Base-by-base conservation (phyloP, 2,888 invertebrate genomes). In the Drosophila colorata region DNA sequence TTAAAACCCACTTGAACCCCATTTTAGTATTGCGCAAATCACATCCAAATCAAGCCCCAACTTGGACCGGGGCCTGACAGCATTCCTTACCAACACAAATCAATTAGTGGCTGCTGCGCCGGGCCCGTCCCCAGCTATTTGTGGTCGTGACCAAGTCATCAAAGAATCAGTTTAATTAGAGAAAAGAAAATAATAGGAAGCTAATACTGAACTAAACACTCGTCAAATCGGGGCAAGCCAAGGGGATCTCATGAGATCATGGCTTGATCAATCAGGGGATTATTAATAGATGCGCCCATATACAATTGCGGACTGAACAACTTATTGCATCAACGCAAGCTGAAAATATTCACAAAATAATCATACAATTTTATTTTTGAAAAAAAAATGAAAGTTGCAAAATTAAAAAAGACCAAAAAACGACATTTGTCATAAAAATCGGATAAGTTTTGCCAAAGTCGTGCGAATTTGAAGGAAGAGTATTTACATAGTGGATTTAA, bases 1-100 rank as follows among this genome's bases (percentile, higher is more conserved):
- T 87, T 85, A 87, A 85, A 87, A 87, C 87, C 87, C 87, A 85
- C 85, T 85, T 85, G 85, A 85, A 87, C 87, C 87, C 85, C 83
- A 87, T 84, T 84, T 84, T 74, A 71, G 82, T 47, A 74, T 87
- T 80, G 60, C 76, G 71, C 82, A 85, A 85, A 87, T 84, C 79
- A 84, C 74, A 51, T 70, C 58, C 55, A 65, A 80, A 78, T 74
- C 69, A 68, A 68, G 48, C 35, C 47, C 38, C 16, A 31, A 20
- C 60, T 47, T 43, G 59, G 44, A 73, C 20, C 77, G 70, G 74
- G 79, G 67, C 57, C 68, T 71, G 66, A 76, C 49, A 55, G 58
- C 70, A 83, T 82, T 83, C 69, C 66, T 33, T 13, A 38, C 41
- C 55, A 69, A 43, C 49, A 51, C 23, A 57, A 64, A 69, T 69